Percentiles rank a stretch among this genome's conserved stretches.
phyloP scores from a whole-genome alignment of 2,888 invertebrate species.

The Toxonevra muliebris region DNA sequence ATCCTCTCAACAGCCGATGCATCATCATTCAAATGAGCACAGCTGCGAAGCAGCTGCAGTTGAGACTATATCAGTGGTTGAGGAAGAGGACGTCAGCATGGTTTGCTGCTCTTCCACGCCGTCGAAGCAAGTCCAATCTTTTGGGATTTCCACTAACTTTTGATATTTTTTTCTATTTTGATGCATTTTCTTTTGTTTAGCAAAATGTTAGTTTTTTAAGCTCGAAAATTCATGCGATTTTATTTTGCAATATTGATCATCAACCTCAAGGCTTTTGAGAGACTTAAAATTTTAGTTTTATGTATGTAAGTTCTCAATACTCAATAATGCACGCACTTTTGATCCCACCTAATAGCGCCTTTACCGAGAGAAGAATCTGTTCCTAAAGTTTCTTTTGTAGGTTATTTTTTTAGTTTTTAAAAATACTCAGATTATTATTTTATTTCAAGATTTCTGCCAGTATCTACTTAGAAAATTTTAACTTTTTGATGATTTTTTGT shows the following conservation, averaged over 20 bases:
- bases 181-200: background rate
- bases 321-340: background rate
- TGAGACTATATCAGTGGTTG: conserved; percentile 1
- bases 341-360: no score
- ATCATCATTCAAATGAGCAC: conserved; percentile 12
- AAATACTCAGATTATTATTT: no score
- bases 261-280: background rate
- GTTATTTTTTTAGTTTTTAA: no score
- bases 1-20: background rate
- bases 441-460: no score
- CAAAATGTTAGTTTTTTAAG: background rate
- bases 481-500: no score
- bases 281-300: background rate
- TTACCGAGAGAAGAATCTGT: no score
- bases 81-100: conserved; percentile 46
- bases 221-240: background rate
- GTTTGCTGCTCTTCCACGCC: conserved; percentile 51
- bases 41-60: conserved; percentile 14
- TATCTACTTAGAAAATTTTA: no score
- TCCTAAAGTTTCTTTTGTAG: no score
- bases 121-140: conserved; percentile 37
- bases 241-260: background rate
- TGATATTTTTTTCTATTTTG: background rate
- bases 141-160: background rate
- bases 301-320: background rate